These are phyloP conservation scores for Gobius niger DNA, from an alignment of 2,113 vertebrate genomes.

Conservation along the genomic window DNA sequence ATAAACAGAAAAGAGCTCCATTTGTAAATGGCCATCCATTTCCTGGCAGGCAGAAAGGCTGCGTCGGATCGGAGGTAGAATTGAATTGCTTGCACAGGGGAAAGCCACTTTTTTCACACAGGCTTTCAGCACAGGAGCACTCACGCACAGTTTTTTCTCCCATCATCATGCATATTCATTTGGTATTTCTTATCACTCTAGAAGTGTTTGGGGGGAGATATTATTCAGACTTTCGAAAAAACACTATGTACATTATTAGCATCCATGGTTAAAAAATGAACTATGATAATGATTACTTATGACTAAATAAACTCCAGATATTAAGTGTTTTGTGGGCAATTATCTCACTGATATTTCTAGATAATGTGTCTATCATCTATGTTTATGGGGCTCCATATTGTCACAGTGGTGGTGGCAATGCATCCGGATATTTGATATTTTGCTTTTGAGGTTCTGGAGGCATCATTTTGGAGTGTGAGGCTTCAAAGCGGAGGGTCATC, in stretches of 20 bases:
- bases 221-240: slow-evolving; percentile 14
- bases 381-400: not conserved
- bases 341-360: not conserved
- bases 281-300: not conserved
- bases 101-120: slow-evolving; percentile 5
- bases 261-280: not conserved
- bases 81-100: slow-evolving; percentile 34
- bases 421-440: slow-evolving; percentile 9
- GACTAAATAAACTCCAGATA: not conserved
- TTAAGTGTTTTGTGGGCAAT: too few species aligned
- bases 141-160: slow-evolving; percentile 9
- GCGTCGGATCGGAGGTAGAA: slow-evolving; percentile 29
- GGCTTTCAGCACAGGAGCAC: slow-evolving; percentile 9
- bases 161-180: slow-evolving; percentile 6
- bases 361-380: not conserved
- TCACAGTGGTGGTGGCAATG: not conserved
- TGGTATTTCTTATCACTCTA: slow-evolving; percentile 19
- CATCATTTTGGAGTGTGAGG: slow-evolving; percentile 19
- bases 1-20: slow-evolving; percentile 40
- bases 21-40: slow-evolving; percentile 48
- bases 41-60: slow-evolving; percentile 24
- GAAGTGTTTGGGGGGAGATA: slow-evolving; percentile 21
- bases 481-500: slow-evolving; percentile 24
- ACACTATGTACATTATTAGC: slow-evolving; percentile 8
- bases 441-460: slow-evolving; percentile 13